Base-by-base conservation (phyloP, 2,113 vertebrate genomes). In the Elephantulus edwardii region DNA sequence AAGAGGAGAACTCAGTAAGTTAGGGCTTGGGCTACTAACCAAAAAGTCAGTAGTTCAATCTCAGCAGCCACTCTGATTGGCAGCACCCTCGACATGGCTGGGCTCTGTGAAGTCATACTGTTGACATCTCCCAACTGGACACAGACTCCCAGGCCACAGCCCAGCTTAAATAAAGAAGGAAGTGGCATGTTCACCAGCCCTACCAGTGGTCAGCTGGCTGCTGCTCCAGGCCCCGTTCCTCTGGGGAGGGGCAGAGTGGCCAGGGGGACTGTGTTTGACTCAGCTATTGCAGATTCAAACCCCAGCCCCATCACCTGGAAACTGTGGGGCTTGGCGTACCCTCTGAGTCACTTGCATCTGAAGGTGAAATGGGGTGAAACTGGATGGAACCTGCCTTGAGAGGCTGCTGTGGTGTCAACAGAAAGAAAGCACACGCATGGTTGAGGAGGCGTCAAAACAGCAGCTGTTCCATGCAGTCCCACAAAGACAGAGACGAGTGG, bases 401-500 rank as follows among this genome's bases (percentile, higher is more conserved):
- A 5, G 8, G 33, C 26, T 4, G 40, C 80, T 26, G 10, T 28
- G 46, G 4, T 10, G 44, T 33, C 3, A 3, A 16, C 26, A 0
- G 71, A 50, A 40, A 5, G 5, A 46, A 30, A 68, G 22, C 4
- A 7, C 28, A 24, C 20, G 56, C 28, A 8, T 33, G 33, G 60
- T 54, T 64, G 1, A 0, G 48, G 16, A 7, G 0, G 7, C 52
- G n/a, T 50, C 26, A 1, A 12, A 11, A 12, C 3, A 9, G 48
- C 1, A 10, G 35, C 52, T 19, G 0, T 17, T 71, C 12, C 1
- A 13, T 38, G 6, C 42, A 0, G 0, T 1, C 11, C 33, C 3
- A 46, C 44, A 33, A 35, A 77, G 46, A 52, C 30, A 22, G 38
- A 3, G 22, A 28, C n/a, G 48, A 4, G 9, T 26, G 33, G 2